Conservation (phyloP, 2,113 vertebrate genomes). For the Phalacrocorax brasilianus region DNA sequence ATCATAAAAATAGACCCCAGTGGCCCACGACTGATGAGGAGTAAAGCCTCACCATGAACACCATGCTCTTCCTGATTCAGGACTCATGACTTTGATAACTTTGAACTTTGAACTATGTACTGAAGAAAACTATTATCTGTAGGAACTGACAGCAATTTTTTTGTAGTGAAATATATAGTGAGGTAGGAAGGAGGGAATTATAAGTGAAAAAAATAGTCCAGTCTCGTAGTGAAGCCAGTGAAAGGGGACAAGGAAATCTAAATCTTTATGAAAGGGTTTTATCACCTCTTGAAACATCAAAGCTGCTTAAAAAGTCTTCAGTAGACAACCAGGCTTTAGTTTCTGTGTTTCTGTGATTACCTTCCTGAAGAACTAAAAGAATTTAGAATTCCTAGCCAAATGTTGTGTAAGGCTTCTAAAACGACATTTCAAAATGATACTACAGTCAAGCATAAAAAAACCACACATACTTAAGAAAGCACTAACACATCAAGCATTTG, state of each 20-base stretch:
- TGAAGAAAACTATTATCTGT: background rate
- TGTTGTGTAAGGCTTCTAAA: background rate
- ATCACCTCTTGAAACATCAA: background rate
- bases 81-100: background rate
- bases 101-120: background rate
- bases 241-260: background rate
- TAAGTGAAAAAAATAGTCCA: background rate
- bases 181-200: background rate
- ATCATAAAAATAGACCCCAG: background rate
- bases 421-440: background rate
- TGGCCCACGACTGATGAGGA: background rate
- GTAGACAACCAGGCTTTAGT: background rate
- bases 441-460: background rate
- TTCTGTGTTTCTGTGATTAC: background rate
- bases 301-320: background rate
- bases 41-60: background rate
- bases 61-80: background rate
- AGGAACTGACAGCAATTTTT: background rate
- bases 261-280: background rate
- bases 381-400: background rate
- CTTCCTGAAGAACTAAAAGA: background rate
- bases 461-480: accelerated
- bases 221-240: background rate
- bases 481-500: background rate
- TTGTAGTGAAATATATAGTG: background rate